phyloP scores from a whole-genome alignment of 2,888 invertebrate species.

The Rhyacophila evoluta region DNA sequence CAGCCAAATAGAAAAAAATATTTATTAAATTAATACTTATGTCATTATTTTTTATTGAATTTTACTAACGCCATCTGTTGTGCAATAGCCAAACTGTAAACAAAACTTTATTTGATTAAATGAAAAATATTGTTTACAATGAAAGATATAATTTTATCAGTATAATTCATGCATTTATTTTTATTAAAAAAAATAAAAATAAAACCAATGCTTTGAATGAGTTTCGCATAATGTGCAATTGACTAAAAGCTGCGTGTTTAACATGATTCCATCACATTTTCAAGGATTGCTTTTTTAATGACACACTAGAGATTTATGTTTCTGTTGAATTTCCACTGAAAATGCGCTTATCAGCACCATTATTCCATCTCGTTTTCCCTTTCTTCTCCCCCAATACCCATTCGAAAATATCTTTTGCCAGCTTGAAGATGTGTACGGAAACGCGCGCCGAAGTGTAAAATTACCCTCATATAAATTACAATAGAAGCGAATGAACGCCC shows the following conservation, averaged over 20 bases:
- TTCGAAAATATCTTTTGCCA: not conserved
- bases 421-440: slow-evolving; percentile 26
- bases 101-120: too few species aligned
- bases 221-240: too few species aligned
- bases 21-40: too few species aligned
- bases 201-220: too few species aligned
- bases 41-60: too few species aligned
- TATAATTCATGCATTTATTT: not conserved
- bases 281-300: slow-evolving; percentile 3
- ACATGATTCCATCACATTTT: not conserved
- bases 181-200: not conserved
- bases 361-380: not conserved
- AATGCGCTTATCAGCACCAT: slow-evolving; percentile 3
- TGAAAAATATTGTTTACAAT: too few species aligned
- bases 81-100: not conserved
- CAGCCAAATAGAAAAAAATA: too few species aligned
- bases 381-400: not conserved
- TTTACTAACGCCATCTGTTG: not conserved
- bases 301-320: slow-evolving; percentile 10
- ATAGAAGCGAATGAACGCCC: slow-evolving; percentile 20
- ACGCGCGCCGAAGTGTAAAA: slow-evolving; percentile 26
- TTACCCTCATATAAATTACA: slow-evolving; percentile 39
- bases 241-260: too few species aligned
- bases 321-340: not conserved
- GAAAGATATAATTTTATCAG: not conserved